phyloP scores from a whole-genome alignment of 2,888 invertebrate species.

The Autographa gamma region DNA sequence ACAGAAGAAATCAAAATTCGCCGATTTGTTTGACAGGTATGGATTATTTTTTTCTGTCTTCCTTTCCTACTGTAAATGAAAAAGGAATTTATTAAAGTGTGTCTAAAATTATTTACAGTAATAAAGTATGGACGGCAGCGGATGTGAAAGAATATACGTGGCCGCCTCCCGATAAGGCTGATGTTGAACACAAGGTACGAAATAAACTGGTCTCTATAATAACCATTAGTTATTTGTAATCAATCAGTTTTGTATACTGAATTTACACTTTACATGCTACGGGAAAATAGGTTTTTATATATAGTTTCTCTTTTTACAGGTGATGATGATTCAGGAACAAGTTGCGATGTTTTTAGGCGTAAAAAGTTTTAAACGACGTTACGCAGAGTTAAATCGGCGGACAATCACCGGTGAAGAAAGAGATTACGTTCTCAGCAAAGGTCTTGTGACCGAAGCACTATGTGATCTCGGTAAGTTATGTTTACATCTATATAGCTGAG shows the following conservation, averaged over 20 bases:
- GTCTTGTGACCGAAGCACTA: slow-evolving; percentile 96
- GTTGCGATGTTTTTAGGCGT: slow-evolving; percentile 98
- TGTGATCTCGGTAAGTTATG: slow-evolving; percentile 95
- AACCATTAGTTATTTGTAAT: background rate
- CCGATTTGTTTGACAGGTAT: slow-evolving; percentile 86
- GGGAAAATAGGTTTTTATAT: background rate
- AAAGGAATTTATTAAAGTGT: background rate
- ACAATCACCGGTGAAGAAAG: slow-evolving; percentile 95
- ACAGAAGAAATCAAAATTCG: slow-evolving; percentile 84
- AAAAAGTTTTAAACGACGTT: slow-evolving; percentile 98
- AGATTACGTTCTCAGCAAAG: slow-evolving; percentile 94
- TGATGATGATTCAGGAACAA: slow-evolving; percentile 98
- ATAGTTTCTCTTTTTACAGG: slow-evolving; percentile 86
- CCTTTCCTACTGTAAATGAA: background rate
- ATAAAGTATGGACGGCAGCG: slow-evolving; percentile 93
- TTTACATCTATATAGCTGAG: too few relatives aligned
- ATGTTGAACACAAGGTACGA: slow-evolving; percentile 77
- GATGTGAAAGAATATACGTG: slow-evolving; percentile 98
- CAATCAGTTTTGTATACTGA: background rate
- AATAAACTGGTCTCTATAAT: too few relatives aligned
- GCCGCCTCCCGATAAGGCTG: slow-evolving; percentile 90
- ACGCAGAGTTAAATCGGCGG: slow-evolving; percentile 95
- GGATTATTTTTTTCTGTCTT: background rate
- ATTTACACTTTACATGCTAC: too few relatives aligned
- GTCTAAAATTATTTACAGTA: slow-evolving; percentile 70